Evolutionary conservation across 2,888 invertebrate species (phyloP).

Genomic region (Poecilobothrus nobilitatus): DNA sequence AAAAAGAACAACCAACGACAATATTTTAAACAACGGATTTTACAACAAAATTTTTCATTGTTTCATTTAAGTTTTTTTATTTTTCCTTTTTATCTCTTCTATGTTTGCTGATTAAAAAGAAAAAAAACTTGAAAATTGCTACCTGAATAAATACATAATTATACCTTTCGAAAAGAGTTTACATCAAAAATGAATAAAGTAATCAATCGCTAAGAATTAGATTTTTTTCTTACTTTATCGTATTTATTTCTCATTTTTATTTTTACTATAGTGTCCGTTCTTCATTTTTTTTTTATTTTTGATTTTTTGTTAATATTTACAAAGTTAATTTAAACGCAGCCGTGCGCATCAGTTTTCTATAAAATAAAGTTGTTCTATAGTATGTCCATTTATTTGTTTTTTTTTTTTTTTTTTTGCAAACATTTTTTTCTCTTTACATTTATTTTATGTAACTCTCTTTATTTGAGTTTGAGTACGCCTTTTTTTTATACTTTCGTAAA

Average conservation of each 20-base stretch:
- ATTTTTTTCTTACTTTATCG: background rate
- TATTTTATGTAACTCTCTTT: no score
- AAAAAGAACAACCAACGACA: no score
- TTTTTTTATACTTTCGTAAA: no score
- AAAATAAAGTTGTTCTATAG: conserved; percentile 17
- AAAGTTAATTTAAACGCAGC: background rate
- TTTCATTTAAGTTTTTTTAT: no score
- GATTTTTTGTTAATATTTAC: background rate
- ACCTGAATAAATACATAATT: conserved; percentile 1
- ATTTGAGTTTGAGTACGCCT: no score
- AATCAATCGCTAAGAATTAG: background rate
- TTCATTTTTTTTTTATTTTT: background rate
- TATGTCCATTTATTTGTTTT: background rate
- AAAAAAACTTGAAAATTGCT: background rate
- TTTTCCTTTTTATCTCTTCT: no score
- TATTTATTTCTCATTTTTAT: background rate
- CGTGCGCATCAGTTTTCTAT: conserved; percentile 2
- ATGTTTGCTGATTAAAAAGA: no score
- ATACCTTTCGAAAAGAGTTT: background rate
- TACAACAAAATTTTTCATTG: no score
- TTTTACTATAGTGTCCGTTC: background rate
- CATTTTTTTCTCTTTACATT: background rate
- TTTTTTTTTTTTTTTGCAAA: background rate
- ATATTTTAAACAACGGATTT: no score
- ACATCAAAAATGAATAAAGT: conserved; percentile 1